A percentile compares a stretch with the other conserved stretches of the same genome.
phyloP scores from a whole-genome alignment of 2,797 vertebrate species.

The Cossypha polioptera region DNA sequence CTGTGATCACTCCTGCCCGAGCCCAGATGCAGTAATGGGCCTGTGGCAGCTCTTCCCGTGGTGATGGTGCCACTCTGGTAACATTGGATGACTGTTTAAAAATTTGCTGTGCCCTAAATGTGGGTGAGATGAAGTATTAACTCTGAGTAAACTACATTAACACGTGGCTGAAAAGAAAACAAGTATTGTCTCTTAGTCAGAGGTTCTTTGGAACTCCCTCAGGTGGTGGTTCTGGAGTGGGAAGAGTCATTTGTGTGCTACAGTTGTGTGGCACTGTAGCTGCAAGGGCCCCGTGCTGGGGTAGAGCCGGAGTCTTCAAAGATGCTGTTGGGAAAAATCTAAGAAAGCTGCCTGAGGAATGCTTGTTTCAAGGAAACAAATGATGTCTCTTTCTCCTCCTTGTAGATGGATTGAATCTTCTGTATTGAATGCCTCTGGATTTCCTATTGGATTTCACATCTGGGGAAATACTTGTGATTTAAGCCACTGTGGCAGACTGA shows the following conservation, averaged over 20 bases:
- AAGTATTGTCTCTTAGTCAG: rapidly evolving
- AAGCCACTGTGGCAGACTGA: conserved; percentile 77
- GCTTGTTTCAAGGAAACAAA: conserved; percentile 22
- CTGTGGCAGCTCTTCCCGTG: not conserved
- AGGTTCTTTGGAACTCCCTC: not conserved
- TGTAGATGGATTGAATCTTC: conserved; percentile 91
- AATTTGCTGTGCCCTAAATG: not conserved
- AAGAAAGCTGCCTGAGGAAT: not conserved
- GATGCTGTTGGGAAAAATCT: not conserved
- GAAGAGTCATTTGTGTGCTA: not conserved
- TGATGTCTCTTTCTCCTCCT: not conserved
- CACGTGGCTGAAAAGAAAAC: not conserved
- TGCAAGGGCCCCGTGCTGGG: not conserved
- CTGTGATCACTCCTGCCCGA: not conserved
- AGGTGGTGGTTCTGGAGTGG: not conserved
- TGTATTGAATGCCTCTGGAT: conserved; percentile 85
- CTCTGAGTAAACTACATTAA: not conserved
- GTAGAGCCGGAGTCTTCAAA: not conserved
- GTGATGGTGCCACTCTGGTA: not conserved
- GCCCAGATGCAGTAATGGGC: not conserved
- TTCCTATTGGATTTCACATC: conserved; percentile 74
- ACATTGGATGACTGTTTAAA: not conserved
- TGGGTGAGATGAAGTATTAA: not conserved
- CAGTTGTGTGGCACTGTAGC: not conserved
- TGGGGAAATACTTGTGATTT: conserved; percentile 73